phyloP scores from a whole-genome alignment of 2,797 vertebrate species.

The Salmo trutta region DNA sequence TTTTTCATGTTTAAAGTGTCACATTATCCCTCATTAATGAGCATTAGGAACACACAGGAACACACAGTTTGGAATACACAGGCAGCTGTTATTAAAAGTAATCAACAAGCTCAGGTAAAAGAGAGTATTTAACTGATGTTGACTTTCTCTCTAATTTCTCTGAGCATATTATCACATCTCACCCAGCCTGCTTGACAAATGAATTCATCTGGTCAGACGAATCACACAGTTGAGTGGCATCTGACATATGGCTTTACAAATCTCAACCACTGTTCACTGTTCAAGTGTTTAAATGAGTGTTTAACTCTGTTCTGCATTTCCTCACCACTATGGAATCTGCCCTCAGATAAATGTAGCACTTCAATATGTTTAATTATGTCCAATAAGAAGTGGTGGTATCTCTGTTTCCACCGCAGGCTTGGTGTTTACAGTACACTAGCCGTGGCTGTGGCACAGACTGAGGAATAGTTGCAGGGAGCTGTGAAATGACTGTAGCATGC shows the following conservation, averaged over 20 bases:
- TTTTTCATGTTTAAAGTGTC: constrained; percentile 54
- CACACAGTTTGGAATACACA: constrained; percentile 37
- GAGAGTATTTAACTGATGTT: not conserved
- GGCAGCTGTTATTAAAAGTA: not conserved
- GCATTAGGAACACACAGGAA: constrained; percentile 36
- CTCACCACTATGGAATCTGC: constrained; percentile 14
- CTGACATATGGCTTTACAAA: not conserved
- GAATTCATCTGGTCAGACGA: not conserved
- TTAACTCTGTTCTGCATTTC: constrained; percentile 3
- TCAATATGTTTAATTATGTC: constrained; percentile 49
- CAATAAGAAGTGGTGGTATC: constrained; percentile 15
- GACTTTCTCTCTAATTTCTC: not conserved
- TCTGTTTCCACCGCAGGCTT: constrained; percentile 26
- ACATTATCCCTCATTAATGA: constrained; percentile 47
- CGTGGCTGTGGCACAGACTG: constrained; percentile 27
- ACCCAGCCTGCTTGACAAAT: constrained; percentile 24
- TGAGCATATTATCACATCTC: constrained; percentile 22
- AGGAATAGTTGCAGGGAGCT: constrained; percentile 49
- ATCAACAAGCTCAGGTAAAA: not conserved
- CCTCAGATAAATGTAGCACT: constrained; percentile 44
- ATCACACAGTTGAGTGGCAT: not conserved
- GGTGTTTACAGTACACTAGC: constrained; percentile 44
- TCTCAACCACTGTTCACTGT: not conserved
- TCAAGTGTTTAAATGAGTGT: not conserved
- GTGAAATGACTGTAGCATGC: constrained; percentile 44